Evolutionary conservation across 2,113 vertebrate species (phyloP), one percentile per base, ranked within the genome.

Genomic region (Mungos mungo): DNA sequence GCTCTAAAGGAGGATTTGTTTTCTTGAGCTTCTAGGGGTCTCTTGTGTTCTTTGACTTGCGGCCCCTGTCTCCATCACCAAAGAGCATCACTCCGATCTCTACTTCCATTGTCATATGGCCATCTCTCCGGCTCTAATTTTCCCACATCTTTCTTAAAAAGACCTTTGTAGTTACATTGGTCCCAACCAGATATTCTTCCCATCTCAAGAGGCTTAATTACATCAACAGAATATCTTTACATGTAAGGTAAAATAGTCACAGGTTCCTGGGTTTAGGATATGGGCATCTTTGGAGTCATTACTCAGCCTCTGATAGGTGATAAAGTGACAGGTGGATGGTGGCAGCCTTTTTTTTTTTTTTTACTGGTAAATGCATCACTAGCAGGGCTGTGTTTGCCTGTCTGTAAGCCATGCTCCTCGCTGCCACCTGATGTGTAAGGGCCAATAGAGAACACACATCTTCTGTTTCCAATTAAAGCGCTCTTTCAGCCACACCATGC

Each of bases 391-490:
- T 97, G 92, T 90, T 90, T 97, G 92, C 89, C 38, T 90, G n/a
- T 80, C 85, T 92, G 76, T 94, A 88, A 96, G 76, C 71, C 92
- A 92, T 33, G 60, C 38, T 84, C 68, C 50, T 66, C 35, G 3
- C n/a, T 45, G 38, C 68, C 88, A 97, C 80, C 96, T 97, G 93
- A 95, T 7, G 35, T 27, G 19, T 21, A 79, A 7, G 41, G 92
- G 76, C 66, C 81, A 93, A 97, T 97, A 97, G 95, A 96, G 76
- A 92, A 90, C 38, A 35, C 35, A 3, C 57, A 33, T 66, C 88
- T 96, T 97, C 66, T 92, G 79, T 93, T 66, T 95, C 95, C 91
- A 96, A 96, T 90, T 82, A 65, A 94, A 96, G 85, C 57, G 50
- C 60, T 96, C 96, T 96, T 71, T 96, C 88, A 90, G 69, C 94